A percentile compares a stretch with the other conserved stretches of the same genome.
Conservation (phyloP, 1,140 invertebrate genomes). For the Notospermus geniculatus region DNA sequence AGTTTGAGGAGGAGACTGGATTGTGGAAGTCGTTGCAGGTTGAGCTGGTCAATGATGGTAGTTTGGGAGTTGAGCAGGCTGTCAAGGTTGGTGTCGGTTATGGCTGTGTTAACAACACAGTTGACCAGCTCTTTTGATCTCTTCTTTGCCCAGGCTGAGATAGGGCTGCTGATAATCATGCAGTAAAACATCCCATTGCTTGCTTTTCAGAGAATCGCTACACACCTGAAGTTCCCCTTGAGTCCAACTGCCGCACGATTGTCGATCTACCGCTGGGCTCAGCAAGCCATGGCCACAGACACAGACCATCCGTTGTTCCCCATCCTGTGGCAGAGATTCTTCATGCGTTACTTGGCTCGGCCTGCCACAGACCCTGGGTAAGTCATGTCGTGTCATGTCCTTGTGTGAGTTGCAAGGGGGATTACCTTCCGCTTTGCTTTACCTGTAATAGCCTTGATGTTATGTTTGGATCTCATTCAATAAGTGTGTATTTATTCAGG, state of each 20-base stretch:
- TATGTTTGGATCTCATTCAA: background rate
- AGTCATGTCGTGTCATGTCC: constrained; percentile 13
- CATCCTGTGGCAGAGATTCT: constrained; percentile 79
- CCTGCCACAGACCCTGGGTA: constrained; percentile 54
- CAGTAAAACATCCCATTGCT: too few species aligned
- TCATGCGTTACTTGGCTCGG: constrained; percentile 69
- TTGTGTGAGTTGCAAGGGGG: background rate
- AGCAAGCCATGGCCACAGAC: constrained; percentile 72
- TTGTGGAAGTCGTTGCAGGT: constrained; percentile 70
- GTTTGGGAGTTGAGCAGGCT: constrained; percentile 66
- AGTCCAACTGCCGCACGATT: constrained; percentile 63
- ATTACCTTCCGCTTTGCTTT: background rate
- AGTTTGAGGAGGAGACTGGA: constrained; percentile 64
- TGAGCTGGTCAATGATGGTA: constrained; percentile 59
- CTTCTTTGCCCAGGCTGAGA: too few species aligned
- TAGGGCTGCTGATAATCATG: too few species aligned
- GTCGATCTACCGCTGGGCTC: constrained; percentile 75
- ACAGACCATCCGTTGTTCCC: constrained; percentile 70
- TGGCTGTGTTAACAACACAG: too few species aligned
- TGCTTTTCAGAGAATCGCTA: constrained; percentile 62
- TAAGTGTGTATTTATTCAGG: constrained; percentile 23
- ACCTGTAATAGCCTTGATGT: too few species aligned
- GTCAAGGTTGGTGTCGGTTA: constrained; percentile 67
- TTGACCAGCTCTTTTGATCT: too few species aligned
- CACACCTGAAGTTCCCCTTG: constrained; percentile 61